phyloP scores from a whole-genome alignment of 2,797 vertebrate species.

The Delichon dasypus region DNA sequence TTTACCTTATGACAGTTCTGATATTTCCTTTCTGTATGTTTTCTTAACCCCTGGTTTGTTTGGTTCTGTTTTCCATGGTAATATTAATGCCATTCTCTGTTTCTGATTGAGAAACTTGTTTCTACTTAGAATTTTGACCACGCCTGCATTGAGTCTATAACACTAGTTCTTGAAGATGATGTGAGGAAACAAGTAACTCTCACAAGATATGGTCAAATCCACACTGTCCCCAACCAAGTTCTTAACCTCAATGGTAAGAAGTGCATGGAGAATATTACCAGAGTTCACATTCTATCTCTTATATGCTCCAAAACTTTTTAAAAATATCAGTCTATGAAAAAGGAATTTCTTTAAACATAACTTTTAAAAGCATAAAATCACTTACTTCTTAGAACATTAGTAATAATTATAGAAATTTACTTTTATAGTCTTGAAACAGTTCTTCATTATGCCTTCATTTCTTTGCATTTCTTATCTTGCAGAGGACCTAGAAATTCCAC shows the following conservation, averaged over 20 bases:
- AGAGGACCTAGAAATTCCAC: neutral
- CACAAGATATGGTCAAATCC: slow-evolving; percentile 87
- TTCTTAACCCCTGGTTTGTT: rapidly evolving
- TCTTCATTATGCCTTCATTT: neutral
- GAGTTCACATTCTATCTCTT: neutral
- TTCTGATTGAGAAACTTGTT: slow-evolving; percentile 32
- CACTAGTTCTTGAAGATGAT: slow-evolving; percentile 91
- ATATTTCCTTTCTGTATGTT: neutral
- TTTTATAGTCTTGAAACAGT: neutral
- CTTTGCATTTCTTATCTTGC: neutral
- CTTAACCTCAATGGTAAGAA: slow-evolving; percentile 86
- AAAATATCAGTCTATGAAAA: neutral
- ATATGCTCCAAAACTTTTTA: neutral
- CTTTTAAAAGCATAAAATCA: neutral
- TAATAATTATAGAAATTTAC: neutral
- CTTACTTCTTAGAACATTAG: neutral
- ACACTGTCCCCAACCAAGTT: slow-evolving; percentile 83
- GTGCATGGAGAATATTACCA: neutral
- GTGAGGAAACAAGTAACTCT: slow-evolving; percentile 90
- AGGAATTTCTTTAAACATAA: neutral
- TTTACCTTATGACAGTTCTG: neutral
- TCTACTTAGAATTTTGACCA: slow-evolving; percentile 83
- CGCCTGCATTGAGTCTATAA: slow-evolving; percentile 92
- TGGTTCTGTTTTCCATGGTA: neutral
- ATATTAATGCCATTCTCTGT: neutral